These are phyloP conservation scores for Chirona hameri DNA, from an alignment of 2,888 invertebrate species.

Conservation along the genomic window DNA sequence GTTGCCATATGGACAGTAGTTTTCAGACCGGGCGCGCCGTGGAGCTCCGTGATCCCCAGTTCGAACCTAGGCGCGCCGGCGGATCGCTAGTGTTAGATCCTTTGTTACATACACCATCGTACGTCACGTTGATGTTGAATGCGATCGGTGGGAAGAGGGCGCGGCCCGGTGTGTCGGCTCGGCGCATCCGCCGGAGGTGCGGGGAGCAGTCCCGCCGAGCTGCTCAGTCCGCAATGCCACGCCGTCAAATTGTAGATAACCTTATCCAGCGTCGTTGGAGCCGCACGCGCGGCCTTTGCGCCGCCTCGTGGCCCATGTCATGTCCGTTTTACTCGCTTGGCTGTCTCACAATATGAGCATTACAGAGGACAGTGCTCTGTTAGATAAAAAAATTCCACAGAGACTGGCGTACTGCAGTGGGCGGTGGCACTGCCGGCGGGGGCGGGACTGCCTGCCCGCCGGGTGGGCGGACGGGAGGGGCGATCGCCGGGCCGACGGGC, in stretches of 20 bases:
- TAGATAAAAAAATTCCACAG: constrained; percentile 23
- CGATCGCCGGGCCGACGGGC: background rate
- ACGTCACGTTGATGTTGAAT: background rate
- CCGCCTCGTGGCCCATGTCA: constrained; percentile 1
- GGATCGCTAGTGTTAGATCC: background rate
- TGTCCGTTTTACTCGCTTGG: constrained; percentile 24
- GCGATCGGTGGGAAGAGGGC: background rate
- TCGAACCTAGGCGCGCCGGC: background rate
- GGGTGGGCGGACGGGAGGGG: too few species aligned
- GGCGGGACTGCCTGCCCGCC: background rate
- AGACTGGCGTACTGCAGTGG: background rate
- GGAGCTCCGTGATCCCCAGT: background rate
- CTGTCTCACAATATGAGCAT: constrained; percentile 28
- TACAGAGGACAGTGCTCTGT: background rate
- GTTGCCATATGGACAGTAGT: background rate
- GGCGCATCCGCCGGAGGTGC: background rate
- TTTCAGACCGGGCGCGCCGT: background rate
- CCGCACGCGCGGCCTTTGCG: background rate
- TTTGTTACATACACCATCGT: background rate
- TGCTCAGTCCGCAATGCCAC: background rate
- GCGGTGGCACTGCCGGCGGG: background rate
- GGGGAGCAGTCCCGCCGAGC: background rate
- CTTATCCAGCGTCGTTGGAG: background rate
- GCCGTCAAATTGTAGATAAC: constrained; percentile 3
- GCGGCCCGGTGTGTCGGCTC: background rate